Evolutionary conservation across 1,140 invertebrate species (phyloP).

Genomic region (Contarinia nasturtii): DNA sequence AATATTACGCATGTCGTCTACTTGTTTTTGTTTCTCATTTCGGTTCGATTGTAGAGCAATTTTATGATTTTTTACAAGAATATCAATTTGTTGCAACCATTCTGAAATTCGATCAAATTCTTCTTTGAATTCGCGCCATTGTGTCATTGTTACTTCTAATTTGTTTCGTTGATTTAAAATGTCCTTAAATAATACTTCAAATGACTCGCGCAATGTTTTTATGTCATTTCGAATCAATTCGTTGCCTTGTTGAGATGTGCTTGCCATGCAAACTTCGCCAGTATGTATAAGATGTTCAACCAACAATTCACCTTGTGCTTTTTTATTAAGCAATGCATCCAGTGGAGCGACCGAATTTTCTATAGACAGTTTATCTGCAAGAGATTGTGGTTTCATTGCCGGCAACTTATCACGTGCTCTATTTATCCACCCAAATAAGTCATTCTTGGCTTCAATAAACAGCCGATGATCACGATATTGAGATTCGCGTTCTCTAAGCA

Average conservation of each 20-base stretch:
- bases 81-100: constrained; percentile 86
- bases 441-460: constrained; percentile 79
- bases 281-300: constrained; percentile 71
- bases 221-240: constrained; percentile 68
- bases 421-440: constrained; percentile 65
- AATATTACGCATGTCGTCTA: constrained; percentile 59
- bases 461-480: constrained; percentile 71
- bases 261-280: constrained; percentile 66
- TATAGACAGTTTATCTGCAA: constrained; percentile 72
- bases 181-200: constrained; percentile 68
- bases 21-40: constrained; percentile 70
- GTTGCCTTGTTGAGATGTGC: constrained; percentile 60
- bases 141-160: constrained; percentile 58
- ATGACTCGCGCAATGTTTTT: constrained; percentile 60
- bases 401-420: constrained; percentile 76
- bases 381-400: constrained; percentile 59
- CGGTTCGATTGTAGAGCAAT: constrained; percentile 61
- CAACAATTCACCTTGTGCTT: constrained; percentile 73
- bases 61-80: constrained; percentile 78
- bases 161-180: constrained; percentile 69
- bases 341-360: constrained; percentile 73
- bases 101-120: constrained; percentile 79
- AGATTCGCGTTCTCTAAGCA: constrained; percentile 59
- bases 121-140: constrained; percentile 81
- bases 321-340: constrained; percentile 69